A percentile compares a stretch with the other conserved stretches of the same genome.
phyloP scores from a whole-genome alignment of 2,888 invertebrate genomes.

The Amiota communis region DNA sequence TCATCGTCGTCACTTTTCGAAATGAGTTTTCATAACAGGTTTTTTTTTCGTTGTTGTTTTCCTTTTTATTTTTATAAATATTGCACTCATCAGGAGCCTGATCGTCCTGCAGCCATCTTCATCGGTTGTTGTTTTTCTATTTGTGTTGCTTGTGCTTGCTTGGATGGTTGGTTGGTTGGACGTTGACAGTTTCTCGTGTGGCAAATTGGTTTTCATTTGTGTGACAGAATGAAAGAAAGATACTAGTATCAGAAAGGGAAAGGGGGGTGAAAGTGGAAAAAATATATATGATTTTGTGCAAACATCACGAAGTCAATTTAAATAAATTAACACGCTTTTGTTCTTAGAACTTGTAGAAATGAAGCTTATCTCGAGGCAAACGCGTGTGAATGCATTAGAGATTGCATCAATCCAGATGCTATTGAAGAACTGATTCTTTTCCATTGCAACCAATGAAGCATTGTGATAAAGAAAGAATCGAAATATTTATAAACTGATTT shows the following conservation, averaged over 20 bases:
- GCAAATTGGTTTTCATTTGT: slow-evolving; percentile 8
- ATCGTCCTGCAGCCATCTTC: not conserved
- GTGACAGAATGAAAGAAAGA: not conserved
- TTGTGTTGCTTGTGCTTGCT: too few species aligned
- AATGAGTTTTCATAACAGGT: slow-evolving; percentile 8
- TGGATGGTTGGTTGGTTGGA: too few species aligned
- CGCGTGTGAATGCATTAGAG: too few species aligned
- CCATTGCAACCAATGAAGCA: too few species aligned
- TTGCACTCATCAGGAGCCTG: not conserved
- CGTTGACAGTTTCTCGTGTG: not conserved
- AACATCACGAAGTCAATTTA: slow-evolving; percentile 60
- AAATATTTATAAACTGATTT: too few species aligned
- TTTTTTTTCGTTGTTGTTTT: slow-evolving; percentile 5
- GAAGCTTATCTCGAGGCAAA: slow-evolving; percentile 22
- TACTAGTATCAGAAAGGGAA: too few species aligned
- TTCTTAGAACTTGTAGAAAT: slow-evolving; percentile 12
- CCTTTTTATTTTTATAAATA: slow-evolving; percentile 3
- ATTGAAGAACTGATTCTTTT: slow-evolving; percentile 44
- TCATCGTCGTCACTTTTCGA: slow-evolving; percentile 1
- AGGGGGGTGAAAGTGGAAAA: slow-evolving; percentile 32
- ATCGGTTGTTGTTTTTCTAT: not conserved
- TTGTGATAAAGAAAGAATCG: too few species aligned
- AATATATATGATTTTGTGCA: slow-evolving; percentile 50
- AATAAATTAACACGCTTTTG: slow-evolving; percentile 62
- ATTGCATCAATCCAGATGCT: slow-evolving; percentile 9